Evolutionary conservation across 2,888 invertebrate genomes (phyloP), one percentile per base, ranked within the genome.

Genomic region (Penaeus monodon): DNA sequence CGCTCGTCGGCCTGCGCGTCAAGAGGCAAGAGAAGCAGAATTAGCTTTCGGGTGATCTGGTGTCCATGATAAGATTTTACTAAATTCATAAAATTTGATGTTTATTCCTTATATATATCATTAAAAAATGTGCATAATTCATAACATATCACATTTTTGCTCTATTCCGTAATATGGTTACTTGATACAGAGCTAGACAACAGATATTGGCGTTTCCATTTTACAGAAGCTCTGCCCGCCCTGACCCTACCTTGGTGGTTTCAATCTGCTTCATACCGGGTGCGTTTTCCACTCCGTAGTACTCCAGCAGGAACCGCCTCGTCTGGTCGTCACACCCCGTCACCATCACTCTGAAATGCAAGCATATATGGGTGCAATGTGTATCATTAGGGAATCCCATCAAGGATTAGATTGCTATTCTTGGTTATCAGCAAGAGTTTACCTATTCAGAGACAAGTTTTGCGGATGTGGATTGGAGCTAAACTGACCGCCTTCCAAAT

Each of bases 401-500:
- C 10, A 44, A 44, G 44, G 44, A 10, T 44, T 7, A 44, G 10
- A 44, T 44, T 44, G 57, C 10, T 57, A 57, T 57, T 57, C 10
- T 66, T 3, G 24, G 27, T 68, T 27, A 79, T 29, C 20, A 49
- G 29, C 2, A 22, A 24, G 10, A 29, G 6, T 74, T 1, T 17
- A 24, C 22, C 24, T 38, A 33, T 33, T 74, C 22, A 24, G 74
- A 12, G 4, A 10, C 27, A 73, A 20, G 14, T 29, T 49, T 17
- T 78, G 57, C n/a, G 38, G 27, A 17, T 49, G 20, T n/a, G n/a
- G 4, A 64, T 65, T 17, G 24, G 63, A 20, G 27, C 49, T 8
- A 22, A 14, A 73, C 86, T 70, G 24, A 87, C 86, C 86, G 83
- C n/a, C 86, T 83, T 29, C 86, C 83, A 74, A 87, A 87, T 70